Conservation (phyloP, 2,797 vertebrate species). For the Lemur catta region DNA sequence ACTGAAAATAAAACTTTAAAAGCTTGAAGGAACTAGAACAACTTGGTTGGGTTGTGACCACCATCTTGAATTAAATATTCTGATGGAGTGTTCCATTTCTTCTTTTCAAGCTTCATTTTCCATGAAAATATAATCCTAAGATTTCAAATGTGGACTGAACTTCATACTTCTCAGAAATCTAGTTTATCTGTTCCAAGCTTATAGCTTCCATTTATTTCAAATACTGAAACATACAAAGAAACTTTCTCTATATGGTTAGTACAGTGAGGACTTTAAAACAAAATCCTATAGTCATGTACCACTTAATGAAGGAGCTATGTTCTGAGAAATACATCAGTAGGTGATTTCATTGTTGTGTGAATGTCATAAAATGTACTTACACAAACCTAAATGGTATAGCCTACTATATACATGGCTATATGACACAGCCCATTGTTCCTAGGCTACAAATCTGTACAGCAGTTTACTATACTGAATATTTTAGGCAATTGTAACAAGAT, state of each 20-base stretch:
- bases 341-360: not conserved
- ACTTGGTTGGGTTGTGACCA: constrained; percentile 44
- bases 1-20: constrained; percentile 72
- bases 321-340: not conserved
- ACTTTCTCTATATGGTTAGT: not conserved
- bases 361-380: not conserved
- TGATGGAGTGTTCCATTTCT: constrained; percentile 21
- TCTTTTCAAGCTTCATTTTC: constrained; percentile 66
- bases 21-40: constrained; percentile 22
- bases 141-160: constrained; percentile 44
- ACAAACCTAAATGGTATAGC: not conserved
- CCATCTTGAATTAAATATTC: constrained; percentile 60
- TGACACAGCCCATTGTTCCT: not conserved
- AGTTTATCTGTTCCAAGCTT: constrained; percentile 13
- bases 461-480: not conserved
- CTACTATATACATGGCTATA: too few species aligned
- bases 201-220: constrained; percentile 51
- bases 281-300: too few species aligned
- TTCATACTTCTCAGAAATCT: constrained; percentile 35
- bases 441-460: not conserved
- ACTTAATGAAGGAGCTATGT: not conserved
- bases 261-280: not conserved
- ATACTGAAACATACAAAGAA: not conserved
- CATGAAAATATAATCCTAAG: constrained; percentile 58
- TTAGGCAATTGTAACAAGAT: not conserved